phyloP scores from a whole-genome alignment of 2,113 vertebrate species.

The Chloroceryle aenea region DNA sequence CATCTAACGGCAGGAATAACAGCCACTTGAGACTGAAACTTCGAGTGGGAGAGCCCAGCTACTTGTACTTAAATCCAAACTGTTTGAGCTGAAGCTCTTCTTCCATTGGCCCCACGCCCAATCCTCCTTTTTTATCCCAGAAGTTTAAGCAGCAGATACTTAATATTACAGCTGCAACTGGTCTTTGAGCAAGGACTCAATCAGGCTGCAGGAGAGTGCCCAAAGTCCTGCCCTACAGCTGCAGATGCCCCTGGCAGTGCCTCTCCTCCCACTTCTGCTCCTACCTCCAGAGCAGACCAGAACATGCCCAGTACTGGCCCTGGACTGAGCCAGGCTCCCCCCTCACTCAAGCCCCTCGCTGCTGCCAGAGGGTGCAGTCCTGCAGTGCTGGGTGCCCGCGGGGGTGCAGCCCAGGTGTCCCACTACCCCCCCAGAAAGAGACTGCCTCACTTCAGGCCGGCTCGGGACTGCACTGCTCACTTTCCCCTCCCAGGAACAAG shows the following conservation, averaged over 20 bases:
- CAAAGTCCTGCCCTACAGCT: background rate
- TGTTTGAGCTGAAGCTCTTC: background rate
- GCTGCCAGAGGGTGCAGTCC: background rate
- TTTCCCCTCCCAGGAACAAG: background rate
- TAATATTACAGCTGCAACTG: background rate
- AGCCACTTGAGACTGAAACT: background rate
- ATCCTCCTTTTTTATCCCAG: background rate
- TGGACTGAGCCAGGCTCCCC: rapidly evolving
- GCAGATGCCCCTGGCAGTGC: background rate
- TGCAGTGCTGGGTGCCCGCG: rapidly evolving
- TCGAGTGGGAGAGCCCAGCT: background rate
- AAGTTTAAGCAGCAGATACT: background rate
- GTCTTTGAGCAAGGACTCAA: background rate
- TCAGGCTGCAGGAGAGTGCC: background rate
- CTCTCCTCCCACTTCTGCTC: background rate
- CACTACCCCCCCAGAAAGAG: background rate
- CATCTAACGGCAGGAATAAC: background rate
- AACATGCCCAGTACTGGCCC: rapidly evolving
- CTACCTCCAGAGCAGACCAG: rapidly evolving
- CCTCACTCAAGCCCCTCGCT: background rate
- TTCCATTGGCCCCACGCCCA: background rate
- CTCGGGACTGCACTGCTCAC: background rate
- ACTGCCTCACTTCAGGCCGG: background rate
- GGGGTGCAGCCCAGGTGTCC: background rate
- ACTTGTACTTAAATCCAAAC: background rate